These are phyloP conservation scores for Gallinago undulata DNA, from an alignment of 2,113 vertebrate species.

Conservation along the genomic window DNA sequence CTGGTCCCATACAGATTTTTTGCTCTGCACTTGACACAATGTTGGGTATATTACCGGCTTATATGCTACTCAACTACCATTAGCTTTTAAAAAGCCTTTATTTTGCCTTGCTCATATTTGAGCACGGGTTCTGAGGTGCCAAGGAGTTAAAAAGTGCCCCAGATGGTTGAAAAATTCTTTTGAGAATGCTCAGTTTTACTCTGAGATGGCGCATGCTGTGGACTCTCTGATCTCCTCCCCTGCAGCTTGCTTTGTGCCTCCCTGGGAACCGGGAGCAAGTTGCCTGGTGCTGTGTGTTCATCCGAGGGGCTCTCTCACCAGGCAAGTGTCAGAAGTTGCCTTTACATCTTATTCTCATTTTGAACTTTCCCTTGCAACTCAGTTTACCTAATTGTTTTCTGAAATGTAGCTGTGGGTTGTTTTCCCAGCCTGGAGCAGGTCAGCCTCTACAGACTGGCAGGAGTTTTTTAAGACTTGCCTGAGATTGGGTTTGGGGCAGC, in stretches of 20 bases:
- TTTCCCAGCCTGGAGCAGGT: not conserved
- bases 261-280: accelerated
- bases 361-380: not conserved
- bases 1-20: not conserved
- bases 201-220: accelerated
- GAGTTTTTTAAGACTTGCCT: not conserved
- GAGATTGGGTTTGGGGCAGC: not conserved
- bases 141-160: not conserved
- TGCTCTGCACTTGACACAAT: not conserved
- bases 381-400: not conserved
- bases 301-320: not conserved
- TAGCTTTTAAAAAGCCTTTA: not conserved
- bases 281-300: not conserved
- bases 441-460: not conserved
- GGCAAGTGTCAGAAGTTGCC: not conserved
- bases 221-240: not conserved
- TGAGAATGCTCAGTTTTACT: not conserved
- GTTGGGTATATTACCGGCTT: not conserved
- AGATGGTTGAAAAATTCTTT: not conserved
- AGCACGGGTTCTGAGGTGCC: not conserved
- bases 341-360: not conserved
- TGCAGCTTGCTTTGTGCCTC: not conserved
- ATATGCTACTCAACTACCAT: not conserved
- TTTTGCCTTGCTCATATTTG: not conserved
- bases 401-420: not conserved